Base-by-base conservation (phyloP, 2,113 vertebrate species). In the Mormyrus iriodes region DNA sequence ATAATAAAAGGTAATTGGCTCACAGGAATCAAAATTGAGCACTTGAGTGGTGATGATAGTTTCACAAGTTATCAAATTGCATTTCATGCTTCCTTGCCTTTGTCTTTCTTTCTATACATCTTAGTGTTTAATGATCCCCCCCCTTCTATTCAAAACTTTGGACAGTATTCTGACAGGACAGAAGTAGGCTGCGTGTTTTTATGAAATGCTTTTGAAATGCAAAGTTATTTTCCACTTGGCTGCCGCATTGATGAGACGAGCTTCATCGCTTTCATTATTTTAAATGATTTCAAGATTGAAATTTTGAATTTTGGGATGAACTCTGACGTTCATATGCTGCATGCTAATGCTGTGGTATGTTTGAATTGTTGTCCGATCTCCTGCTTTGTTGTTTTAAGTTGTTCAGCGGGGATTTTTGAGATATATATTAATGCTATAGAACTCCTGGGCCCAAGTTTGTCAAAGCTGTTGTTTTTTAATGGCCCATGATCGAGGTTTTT, bases 1-100 rank as follows among this genome's bases (percentile, higher is more conserved):
- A 95, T 94, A 94, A 95, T 93, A 90, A 89, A 90, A 91, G 90
- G 92, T 93, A 94, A 95, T 95, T 95, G 95, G 91, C 92, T 91
- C 69, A 89, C 91, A 92, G 89, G 93, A 93, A 90, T 91, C 92
- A 85, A 91, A 92, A 84, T 90, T 91, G 91, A 93, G 90, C 85
- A 35, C 91, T 89, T 89, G 55, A 91, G 73, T 90, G 88, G 89
- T 84, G 44, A 84, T 85, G 79, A 91, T 91, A 91, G 91, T 91
- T 91, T 93, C 92, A 91, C 92, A 90, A 65, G 90, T 90, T 90
- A 93, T 88, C 92, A 90, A 92, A 93, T 92, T 92, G 89, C 89
- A 93, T 93, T 94, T 94, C 91, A 93, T 89, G 90, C 91, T 90
- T 85, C 88, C 90, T 90, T 93, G 89, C 89, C 88, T 91, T 92